Evolutionary conservation across 2,888 invertebrate species (phyloP).

Genomic region (Chorisops tibialis): DNA sequence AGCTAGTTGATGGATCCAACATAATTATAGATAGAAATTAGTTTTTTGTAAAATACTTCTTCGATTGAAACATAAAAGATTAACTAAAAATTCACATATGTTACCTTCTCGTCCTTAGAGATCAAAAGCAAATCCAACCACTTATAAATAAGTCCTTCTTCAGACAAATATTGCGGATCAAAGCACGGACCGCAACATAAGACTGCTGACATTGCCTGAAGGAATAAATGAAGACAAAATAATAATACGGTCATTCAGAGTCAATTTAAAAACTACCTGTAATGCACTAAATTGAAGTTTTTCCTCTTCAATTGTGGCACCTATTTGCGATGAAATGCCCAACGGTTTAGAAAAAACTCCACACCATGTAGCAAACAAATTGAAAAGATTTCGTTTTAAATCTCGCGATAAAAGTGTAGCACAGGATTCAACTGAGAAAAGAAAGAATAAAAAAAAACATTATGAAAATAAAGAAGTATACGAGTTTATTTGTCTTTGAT

Average conservation of each 20-base stretch:
- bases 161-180: conserved; percentile 76
- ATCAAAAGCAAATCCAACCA: conserved; percentile 91
- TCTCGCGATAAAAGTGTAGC: conserved; percentile 82
- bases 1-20: too few relatives aligned
- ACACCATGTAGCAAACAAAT: conserved; percentile 91
- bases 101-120: conserved; percentile 80
- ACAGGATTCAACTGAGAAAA: conserved; percentile 76
- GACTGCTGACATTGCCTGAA: conserved; percentile 91
- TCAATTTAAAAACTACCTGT: conserved; percentile 48
- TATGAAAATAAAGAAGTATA: background rate
- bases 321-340: conserved; percentile 52
- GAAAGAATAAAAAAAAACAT: too few relatives aligned
- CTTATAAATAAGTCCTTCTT: conserved; percentile 89
- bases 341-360: conserved; percentile 77
- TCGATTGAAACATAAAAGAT: background rate
- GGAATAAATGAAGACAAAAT: conserved; percentile 14
- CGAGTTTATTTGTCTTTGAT: background rate
- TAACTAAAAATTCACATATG: conserved; percentile 7
- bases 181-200: conserved; percentile 96
- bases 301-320: conserved; percentile 56
- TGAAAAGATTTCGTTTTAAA: conserved; percentile 81
- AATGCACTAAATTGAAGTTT: conserved; percentile 63
- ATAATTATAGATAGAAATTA: too few relatives aligned
- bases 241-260: background rate
- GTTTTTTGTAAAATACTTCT: background rate